These are phyloP conservation scores for Macrotis lagotis DNA, from an alignment of 2,113 vertebrate genomes.

Conservation along the genomic window DNA sequence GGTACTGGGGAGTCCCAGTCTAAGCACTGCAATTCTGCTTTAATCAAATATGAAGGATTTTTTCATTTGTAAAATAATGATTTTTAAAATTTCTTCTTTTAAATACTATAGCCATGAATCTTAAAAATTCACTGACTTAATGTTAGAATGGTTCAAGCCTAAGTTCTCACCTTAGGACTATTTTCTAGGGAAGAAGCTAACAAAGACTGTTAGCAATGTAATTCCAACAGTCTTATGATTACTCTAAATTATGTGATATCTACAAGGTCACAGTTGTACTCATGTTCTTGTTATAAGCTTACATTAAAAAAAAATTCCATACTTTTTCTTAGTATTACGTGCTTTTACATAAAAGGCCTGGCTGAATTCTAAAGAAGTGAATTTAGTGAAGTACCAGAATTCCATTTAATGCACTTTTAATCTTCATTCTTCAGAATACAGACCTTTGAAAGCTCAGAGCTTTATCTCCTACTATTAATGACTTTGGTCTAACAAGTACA, in stretches of 20 bases:
- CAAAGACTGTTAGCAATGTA: neutral
- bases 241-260: neutral
- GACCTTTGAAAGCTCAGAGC: neutral
- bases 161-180: neutral
- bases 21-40: neutral
- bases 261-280: neutral
- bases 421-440: slow-evolving; percentile 21
- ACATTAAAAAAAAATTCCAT: neutral
- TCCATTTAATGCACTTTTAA: slow-evolving; percentile 7
- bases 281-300: neutral
- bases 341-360: slow-evolving; percentile 23
- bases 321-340: slow-evolving; percentile 9
- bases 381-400: neutral
- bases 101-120: neutral
- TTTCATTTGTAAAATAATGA: neutral
- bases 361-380: neutral
- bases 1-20: neutral
- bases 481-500: slow-evolving; percentile 25
- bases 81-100: neutral
- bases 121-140: neutral
- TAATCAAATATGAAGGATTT: neutral
- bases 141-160: neutral
- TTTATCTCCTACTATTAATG: slow-evolving; percentile 37
- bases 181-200: neutral
- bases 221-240: neutral